Conservation (phyloP, 2,113 vertebrate species). For the Nannospalax galili region DNA sequence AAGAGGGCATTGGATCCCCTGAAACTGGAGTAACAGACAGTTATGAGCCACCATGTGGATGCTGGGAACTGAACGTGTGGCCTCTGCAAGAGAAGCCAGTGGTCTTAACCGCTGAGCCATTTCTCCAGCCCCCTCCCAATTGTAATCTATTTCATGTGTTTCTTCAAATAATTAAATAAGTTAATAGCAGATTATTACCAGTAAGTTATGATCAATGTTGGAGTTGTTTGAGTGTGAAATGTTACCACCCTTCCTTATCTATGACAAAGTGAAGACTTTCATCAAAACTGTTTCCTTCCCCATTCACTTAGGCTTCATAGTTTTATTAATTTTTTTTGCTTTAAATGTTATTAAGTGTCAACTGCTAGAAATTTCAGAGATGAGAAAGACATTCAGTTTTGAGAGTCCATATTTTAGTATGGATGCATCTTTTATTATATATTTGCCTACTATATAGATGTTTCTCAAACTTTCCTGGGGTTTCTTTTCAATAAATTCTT, state of each 20-base stretch:
- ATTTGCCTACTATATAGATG: neutral
- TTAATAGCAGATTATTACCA: neutral
- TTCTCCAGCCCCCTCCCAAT: too few relatives aligned
- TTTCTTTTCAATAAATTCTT: too few relatives aligned
- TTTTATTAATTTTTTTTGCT: neutral
- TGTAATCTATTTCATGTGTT: neutral
- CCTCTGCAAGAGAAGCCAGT: neutral
- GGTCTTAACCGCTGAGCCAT: neutral
- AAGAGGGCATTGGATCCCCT: neutral
- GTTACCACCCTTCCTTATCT: neutral
- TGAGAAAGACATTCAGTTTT: neutral
- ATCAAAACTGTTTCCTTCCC: neutral
- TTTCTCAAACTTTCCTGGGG: fast-evolving
- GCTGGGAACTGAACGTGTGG: neutral
- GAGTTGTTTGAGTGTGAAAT: neutral
- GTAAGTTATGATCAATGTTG: neutral
- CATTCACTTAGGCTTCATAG: neutral
- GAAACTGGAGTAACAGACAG: neutral
- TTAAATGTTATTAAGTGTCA: neutral
- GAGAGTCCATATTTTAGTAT: neutral
- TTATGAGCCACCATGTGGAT: neutral
- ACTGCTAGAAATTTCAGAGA: neutral
- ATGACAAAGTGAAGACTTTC: neutral
- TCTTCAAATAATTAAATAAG: neutral
- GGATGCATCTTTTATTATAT: neutral